Percentiles rank a stretch among this genome's conserved stretches.
Evolutionary conservation across 2,888 invertebrate species (phyloP).

Genomic region (Cephus pulcher): DNA sequence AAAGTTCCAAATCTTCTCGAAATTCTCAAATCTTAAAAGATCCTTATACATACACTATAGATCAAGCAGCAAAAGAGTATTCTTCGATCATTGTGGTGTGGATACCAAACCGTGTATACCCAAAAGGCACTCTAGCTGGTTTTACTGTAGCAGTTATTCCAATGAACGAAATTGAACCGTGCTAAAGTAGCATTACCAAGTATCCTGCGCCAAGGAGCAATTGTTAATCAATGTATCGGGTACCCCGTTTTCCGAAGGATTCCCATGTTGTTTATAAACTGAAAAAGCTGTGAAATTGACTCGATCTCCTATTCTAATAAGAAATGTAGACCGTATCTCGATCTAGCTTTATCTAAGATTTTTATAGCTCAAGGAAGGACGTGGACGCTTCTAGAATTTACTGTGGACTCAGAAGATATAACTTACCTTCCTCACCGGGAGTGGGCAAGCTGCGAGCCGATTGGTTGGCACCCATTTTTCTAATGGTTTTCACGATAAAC

Average conservation of each 20-base stretch:
- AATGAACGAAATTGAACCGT: neutral
- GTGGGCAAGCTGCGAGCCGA: slow-evolving; percentile 66
- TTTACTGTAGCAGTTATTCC: neutral
- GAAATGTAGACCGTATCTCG: neutral
- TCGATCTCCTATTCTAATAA: neutral
- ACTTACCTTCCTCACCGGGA: slow-evolving; percentile 68
- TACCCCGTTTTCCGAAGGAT: neutral
- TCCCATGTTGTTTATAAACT: neutral
- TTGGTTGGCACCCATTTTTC: slow-evolving; percentile 68
- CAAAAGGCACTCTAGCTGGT: neutral
- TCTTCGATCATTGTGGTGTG: no score
- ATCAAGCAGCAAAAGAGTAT: neutral
- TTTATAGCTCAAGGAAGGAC: neutral
- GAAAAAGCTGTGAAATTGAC: neutral
- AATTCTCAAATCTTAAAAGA: neutral
- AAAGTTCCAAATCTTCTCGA: neutral
- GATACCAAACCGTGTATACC: no score
- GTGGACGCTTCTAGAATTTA: neutral
- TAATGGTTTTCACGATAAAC: slow-evolving; percentile 37
- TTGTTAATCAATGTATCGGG: neutral
- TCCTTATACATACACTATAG: neutral
- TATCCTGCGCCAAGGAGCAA: neutral
- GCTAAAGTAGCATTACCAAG: neutral
- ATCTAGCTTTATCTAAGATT: neutral
- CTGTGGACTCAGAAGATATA: neutral